Evolutionary conservation across 1,140 invertebrate genomes (phyloP), one percentile per base, ranked within the genome.

Genomic region (Drosophila nigromelanica): DNA sequence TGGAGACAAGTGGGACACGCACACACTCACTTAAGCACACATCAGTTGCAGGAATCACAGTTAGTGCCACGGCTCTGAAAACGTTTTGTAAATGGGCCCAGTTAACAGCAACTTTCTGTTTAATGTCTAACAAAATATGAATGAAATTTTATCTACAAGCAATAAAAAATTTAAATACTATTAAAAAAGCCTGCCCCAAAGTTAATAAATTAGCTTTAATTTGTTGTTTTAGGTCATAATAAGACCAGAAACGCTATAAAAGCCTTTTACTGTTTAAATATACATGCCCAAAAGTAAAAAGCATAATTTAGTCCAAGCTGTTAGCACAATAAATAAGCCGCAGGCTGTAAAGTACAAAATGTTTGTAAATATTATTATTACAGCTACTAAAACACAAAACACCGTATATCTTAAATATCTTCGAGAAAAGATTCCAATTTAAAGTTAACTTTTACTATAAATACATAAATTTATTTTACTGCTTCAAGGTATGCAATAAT

Each of bases 1-100:
- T 82, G 68, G 58, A 69, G 76, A 80, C 76, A 72, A 63, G 62
- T 69, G 12, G 37, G 27, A 43, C 42, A 55, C 18, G 37, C 37
- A 43, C 24, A 35, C 15, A 15, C 12, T 18, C 45, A 59, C 15
- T 24, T 21, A 50, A 14, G 37, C 24, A 12, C 37, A 24, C 30
- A 18, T 59, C 54, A 37, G 37, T 42, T 60, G 27, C 12, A 33
- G 54, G 39, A 33, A 51, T 51, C 50, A 52, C 14, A 30, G 55
- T 58, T 27, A 43, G 54, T 15, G 39, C 39, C 30, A 10, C 24
- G 8, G 54, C n/a, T 24, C n/a, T 24, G 27, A 30, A 43, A 43
- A 40, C 40, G 40, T 58, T 33, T 58, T 45, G 42, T 58, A 58
- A 45, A 58, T 43, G 55, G 30, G 50, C 14, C 40, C 39, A 15